Percentiles rank a stretch among this genome's conserved stretches.
Conservation (phyloP, 37 sponge, comb jelly and placozoan species). For the Oopsacas minuta region DNA sequence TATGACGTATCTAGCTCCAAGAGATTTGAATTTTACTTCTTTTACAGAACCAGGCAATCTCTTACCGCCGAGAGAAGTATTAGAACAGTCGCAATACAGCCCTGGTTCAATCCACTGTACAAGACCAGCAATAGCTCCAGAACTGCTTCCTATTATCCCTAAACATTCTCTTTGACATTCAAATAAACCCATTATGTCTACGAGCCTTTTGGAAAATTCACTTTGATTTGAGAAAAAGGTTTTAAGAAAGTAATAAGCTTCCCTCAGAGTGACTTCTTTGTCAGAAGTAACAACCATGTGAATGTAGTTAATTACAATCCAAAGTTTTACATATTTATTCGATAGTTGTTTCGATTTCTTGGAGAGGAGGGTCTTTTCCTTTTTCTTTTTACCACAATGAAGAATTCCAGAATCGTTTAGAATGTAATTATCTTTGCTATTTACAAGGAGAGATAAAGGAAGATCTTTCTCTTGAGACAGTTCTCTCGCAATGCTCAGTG, state of each 20-base stretch:
- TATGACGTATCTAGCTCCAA: conserved; percentile 81
- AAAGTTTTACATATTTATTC: neutral
- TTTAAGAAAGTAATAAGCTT: conserved; percentile 85
- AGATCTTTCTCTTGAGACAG: neutral
- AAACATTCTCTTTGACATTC: conserved; percentile 51
- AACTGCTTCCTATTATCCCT: conserved; percentile 70
- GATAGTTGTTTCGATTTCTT: conserved; percentile 6
- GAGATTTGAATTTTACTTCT: conserved; percentile 38
- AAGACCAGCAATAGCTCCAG: conserved; percentile 68
- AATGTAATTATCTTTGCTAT: neutral
- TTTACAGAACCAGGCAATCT: conserved; percentile 72
- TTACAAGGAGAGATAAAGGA: neutral
- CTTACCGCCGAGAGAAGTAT: neutral
- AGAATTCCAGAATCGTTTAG: neutral
- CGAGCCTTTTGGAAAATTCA: conserved; percentile 36
- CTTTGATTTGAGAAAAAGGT: conserved; percentile 62
- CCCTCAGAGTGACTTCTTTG: conserved; percentile 70
- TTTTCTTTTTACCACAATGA: neutral
- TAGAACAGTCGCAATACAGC: neutral
- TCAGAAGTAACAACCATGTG: conserved; percentile 12
- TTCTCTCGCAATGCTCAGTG: neutral
- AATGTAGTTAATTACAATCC: neutral
- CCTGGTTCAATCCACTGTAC: conserved; percentile 39
- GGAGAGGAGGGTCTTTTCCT: neutral
- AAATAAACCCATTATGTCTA: conserved; percentile 62